These are phyloP conservation scores for Rhegmatorhina hoffmannsi DNA, from an alignment of 2,113 vertebrate genomes.

Conservation along the genomic window DNA sequence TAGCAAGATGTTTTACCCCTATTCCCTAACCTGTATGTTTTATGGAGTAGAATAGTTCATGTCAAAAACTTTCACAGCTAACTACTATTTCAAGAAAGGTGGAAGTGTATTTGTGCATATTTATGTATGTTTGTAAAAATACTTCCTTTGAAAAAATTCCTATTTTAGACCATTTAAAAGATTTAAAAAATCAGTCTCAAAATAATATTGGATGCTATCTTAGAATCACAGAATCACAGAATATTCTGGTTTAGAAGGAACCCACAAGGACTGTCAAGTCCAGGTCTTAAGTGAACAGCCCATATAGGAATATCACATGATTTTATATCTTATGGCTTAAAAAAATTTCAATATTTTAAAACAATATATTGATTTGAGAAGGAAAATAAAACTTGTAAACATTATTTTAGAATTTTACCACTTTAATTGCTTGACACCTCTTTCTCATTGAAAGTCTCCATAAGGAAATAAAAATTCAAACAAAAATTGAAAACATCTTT, in stretches of 20 bases:
- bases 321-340: not conserved
- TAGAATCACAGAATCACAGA: not conserved
- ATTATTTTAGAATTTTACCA: not conserved
- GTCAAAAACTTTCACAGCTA: not conserved
- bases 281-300: not conserved
- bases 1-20: rapidly evolving
- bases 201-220: not conserved
- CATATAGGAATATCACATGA: not conserved
- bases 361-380: not conserved
- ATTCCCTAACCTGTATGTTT: rapidly evolving
- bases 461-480: not conserved
- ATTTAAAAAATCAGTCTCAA: not conserved
- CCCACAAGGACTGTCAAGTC: not conserved
- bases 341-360: not conserved
- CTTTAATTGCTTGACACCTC: not conserved
- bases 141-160: not conserved
- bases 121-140: not conserved
- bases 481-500: not conserved
- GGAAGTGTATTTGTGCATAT: rapidly evolving
- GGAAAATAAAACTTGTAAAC: not conserved
- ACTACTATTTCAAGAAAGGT: not conserved
- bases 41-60: not conserved
- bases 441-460: not conserved
- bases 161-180: not conserved
- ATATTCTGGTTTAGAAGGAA: not conserved